Evolutionary conservation across 2,888 invertebrate species (phyloP).

Genomic region (Drosophila subsilvestris): DNA sequence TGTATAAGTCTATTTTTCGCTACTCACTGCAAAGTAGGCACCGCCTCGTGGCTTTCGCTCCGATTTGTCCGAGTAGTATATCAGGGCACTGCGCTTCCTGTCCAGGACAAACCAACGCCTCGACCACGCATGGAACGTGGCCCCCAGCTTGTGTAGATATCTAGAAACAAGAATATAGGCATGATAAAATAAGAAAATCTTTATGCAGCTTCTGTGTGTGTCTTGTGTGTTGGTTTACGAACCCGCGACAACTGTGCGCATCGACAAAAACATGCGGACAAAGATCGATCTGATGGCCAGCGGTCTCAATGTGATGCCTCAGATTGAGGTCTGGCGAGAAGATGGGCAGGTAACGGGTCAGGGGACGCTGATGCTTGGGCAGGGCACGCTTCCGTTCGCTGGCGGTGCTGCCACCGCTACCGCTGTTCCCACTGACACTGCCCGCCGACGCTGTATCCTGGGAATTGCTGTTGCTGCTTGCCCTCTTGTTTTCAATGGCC

Average conservation of each 20-base stretch:
- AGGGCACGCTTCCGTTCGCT: constrained; percentile 80
- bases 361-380: constrained; percentile 90
- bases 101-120: constrained; percentile 98
- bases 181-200: background rate
- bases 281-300: constrained; percentile 95
- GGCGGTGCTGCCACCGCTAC: constrained; percentile 47
- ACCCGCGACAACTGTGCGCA: constrained; percentile 91
- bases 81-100: constrained; percentile 92
- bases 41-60: constrained; percentile 95
- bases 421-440: constrained; percentile 66
- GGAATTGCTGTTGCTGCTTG: constrained; percentile 81
- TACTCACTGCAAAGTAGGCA: constrained; percentile 93
- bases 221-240: constrained; percentile 28
- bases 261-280: constrained; percentile 95
- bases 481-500: constrained; percentile 58
- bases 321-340: constrained; percentile 94
- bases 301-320: constrained; percentile 94
- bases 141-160: constrained; percentile 95
- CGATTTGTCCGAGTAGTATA: constrained; percentile 95
- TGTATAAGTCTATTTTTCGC: background rate
- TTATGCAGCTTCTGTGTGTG: background rate
- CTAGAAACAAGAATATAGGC: background rate
- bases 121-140: constrained; percentile 96
- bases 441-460: constrained; percentile 79
- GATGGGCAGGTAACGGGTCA: constrained; percentile 96